phyloP scores from a whole-genome alignment of 2,797 vertebrate genomes.

The Manis crassicaudata region DNA sequence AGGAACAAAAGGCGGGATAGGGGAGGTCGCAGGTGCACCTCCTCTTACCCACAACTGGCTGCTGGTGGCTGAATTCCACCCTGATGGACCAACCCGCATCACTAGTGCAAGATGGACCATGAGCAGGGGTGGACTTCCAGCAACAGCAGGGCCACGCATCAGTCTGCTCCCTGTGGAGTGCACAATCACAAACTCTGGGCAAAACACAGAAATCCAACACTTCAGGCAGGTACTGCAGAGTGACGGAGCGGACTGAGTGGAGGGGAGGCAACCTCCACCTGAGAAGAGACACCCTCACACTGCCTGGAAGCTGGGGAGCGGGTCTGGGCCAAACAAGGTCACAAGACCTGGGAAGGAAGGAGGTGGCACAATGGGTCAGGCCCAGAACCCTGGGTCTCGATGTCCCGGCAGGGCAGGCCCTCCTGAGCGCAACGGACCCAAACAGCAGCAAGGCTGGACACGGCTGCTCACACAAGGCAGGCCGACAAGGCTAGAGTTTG shows the following conservation, averaged over 20 bases:
- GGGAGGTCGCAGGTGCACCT: background rate
- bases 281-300: accelerated
- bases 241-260: accelerated
- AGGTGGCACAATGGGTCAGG: accelerated
- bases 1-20: no score
- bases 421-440: accelerated
- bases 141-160: accelerated
- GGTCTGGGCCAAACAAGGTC: background rate
- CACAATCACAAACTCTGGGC: accelerated
- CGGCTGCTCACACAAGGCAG: background rate
- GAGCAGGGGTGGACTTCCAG: accelerated
- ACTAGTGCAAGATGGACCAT: accelerated
- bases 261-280: accelerated
- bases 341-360: background rate
- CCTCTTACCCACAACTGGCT: accelerated
- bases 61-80: accelerated
- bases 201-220: background rate
- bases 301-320: background rate
- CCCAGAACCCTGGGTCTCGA: background rate
- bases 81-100: accelerated
- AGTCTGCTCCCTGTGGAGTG: accelerated
- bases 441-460: accelerated
- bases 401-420: background rate
- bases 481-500: background rate
- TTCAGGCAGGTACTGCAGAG: no score